Evolutionary conservation across 2,797 vertebrate genomes (phyloP).

Genomic region (Chaunax sp.): DNA sequence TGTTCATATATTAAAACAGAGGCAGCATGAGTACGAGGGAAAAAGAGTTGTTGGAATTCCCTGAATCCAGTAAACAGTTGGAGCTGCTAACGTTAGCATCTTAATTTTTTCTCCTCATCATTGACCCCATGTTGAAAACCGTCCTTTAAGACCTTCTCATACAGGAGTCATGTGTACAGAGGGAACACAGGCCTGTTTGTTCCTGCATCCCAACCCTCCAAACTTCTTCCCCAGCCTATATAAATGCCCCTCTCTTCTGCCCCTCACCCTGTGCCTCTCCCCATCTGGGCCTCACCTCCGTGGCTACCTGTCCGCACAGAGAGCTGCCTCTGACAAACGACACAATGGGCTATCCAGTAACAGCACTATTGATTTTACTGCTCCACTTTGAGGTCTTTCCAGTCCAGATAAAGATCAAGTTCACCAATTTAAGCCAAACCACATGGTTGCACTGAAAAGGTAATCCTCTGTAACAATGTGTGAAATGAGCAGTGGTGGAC

Average conservation of each 20-base stretch:
- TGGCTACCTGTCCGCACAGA: conserved; percentile 53
- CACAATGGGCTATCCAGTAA: conserved; percentile 50
- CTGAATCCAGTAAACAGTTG: no score
- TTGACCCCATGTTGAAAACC: background rate
- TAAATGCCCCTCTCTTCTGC: conserved; percentile 51
- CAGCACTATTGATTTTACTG: conserved; percentile 37
- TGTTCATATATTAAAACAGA: no score
- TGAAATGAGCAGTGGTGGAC: background rate
- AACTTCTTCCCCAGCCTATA: conserved; percentile 50
- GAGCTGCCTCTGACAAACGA: conserved; percentile 37
- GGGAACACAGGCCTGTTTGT: conserved; percentile 79
- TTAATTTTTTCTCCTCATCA: conserved; percentile 1
- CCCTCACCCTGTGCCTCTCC: background rate
- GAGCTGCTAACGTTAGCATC: no score
- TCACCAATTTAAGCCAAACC: conserved; percentile 30
- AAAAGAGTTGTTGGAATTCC: no score
- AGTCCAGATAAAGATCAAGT: conserved; percentile 30
- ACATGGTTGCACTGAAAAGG: conserved; percentile 5
- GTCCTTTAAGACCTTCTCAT: conserved; percentile 17
- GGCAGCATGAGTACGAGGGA: no score
- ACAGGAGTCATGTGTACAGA: conserved; percentile 49
- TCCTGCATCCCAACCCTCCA: conserved; percentile 53
- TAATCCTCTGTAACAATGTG: conserved; percentile 10
- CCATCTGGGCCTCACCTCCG: conserved; percentile 32
- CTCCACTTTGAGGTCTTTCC: conserved; percentile 33